These are phyloP conservation scores for Cantharis rustica DNA, from an alignment of 2,888 invertebrate species.

Conservation along the genomic window DNA sequence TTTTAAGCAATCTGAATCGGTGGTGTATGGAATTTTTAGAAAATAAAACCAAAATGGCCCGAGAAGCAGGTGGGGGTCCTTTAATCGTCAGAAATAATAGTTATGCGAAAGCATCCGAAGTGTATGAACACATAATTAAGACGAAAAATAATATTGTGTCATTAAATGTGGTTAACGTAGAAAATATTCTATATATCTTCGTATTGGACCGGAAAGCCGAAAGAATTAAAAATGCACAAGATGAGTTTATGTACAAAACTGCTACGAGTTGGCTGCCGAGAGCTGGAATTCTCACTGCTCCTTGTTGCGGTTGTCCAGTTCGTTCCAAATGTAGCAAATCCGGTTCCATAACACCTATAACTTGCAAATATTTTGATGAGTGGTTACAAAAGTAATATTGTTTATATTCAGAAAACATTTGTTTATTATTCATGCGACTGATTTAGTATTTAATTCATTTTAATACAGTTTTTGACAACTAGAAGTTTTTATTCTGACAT, in stretches of 20 bases:
- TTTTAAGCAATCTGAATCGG: conserved; percentile 93
- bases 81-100: conserved; percentile 78
- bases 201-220: conserved; percentile 91
- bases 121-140: conserved; percentile 88
- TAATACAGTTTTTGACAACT: no score
- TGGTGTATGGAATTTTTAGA: conserved; percentile 86
- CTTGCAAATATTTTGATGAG: conserved; percentile 86
- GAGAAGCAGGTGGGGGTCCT: conserved; percentile 67
- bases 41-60: conserved; percentile 73
- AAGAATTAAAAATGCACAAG: conserved; percentile 69
- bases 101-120: conserved; percentile 84
- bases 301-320: conserved; percentile 93
- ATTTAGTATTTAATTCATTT: no score
- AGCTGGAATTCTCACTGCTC: conserved; percentile 82
- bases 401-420: not conserved
- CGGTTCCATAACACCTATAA: conserved; percentile 82
- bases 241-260: conserved; percentile 73
- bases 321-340: conserved; percentile 79
- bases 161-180: conserved; percentile 74
- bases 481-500: no score
- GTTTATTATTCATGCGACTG: not conserved
- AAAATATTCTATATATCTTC: conserved; percentile 89
- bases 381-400: conserved; percentile 65
- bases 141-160: conserved; percentile 80
- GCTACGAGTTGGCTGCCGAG: conserved; percentile 75